Conservation (phyloP, 2,888 invertebrate species). For the Pyrocoelia pectoralis region DNA sequence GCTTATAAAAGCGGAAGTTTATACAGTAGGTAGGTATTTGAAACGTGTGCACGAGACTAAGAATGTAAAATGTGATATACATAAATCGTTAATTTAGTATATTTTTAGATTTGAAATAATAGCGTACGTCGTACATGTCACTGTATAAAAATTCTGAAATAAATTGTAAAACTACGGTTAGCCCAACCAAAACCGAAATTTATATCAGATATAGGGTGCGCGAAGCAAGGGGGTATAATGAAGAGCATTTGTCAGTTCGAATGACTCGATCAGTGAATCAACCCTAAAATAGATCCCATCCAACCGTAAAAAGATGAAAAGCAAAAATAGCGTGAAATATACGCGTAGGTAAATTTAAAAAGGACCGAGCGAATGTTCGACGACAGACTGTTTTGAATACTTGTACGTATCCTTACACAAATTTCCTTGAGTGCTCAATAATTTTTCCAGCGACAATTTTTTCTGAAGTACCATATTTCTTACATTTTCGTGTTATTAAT, state of each 20-base stretch:
- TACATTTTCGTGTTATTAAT: too few relatives aligned
- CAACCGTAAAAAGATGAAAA: slow-evolving; percentile 40
- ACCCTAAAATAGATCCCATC: slow-evolving; percentile 45
- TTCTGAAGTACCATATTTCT: background rate
- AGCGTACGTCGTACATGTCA: slow-evolving; percentile 16
- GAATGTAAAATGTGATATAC: slow-evolving; percentile 1
- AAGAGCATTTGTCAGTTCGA: slow-evolving; percentile 45
- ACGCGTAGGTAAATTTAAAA: slow-evolving; percentile 27
- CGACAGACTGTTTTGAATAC: slow-evolving; percentile 29
- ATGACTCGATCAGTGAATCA: slow-evolving; percentile 46
- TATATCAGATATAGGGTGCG: slow-evolving; percentile 30
- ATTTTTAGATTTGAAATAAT: slow-evolving; percentile 7
- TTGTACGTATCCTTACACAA: slow-evolving; percentile 22
- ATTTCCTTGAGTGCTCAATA: slow-evolving; percentile 28
- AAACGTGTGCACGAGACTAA: background rate
- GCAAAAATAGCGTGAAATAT: slow-evolving; percentile 35
- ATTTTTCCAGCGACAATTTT: slow-evolving; percentile 16
- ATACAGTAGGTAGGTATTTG: too few relatives aligned
- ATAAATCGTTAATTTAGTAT: slow-evolving; percentile 8
- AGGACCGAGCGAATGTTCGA: slow-evolving; percentile 26
- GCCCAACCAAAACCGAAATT: slow-evolving; percentile 27
- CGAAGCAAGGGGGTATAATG: slow-evolving; percentile 40
- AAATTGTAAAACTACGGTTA: slow-evolving; percentile 27
- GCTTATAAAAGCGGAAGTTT: too few relatives aligned
- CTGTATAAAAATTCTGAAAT: slow-evolving; percentile 23